A percentile compares a stretch with the other conserved stretches of the same genome.
Evolutionary conservation across 2,888 invertebrate genomes (phyloP).

Genomic region (Tineola bisselliella): DNA sequence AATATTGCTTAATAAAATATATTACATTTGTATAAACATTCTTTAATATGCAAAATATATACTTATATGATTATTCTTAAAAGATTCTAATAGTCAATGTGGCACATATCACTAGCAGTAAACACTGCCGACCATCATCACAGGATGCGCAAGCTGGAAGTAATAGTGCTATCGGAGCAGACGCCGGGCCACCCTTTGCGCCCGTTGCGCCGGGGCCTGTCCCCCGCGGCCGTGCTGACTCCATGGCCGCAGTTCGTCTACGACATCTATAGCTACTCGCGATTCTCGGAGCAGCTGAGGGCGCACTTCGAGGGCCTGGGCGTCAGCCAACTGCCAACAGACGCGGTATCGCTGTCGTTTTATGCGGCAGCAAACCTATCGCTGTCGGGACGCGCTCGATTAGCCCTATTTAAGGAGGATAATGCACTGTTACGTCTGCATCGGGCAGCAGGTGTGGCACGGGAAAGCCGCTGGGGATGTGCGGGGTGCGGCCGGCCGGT

Average conservation of each 20-base stretch:
- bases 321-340: slow-evolving; percentile 33
- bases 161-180: slow-evolving; percentile 43
- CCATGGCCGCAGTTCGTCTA: slow-evolving; percentile 58
- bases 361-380: slow-evolving; percentile 57
- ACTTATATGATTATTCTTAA: too few species aligned
- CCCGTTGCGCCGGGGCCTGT: slow-evolving; percentile 24
- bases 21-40: too few species aligned
- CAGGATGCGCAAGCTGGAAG: slow-evolving; percentile 18
- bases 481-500: not conserved
- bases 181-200: slow-evolving; percentile 31
- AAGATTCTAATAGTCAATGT: too few species aligned
- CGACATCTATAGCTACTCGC: slow-evolving; percentile 15
- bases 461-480: not conserved
- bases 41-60: too few species aligned
- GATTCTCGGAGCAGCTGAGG: not conserved
- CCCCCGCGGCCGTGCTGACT: slow-evolving; percentile 39
- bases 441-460: slow-evolving; percentile 27
- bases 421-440: slow-evolving; percentile 50
- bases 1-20: too few species aligned
- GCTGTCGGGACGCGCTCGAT: slow-evolving; percentile 29
- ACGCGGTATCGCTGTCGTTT: slow-evolving; percentile 53
- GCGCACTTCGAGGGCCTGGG: not conserved
- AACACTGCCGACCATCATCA: not conserved
- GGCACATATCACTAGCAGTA: too few species aligned
- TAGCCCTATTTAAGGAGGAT: slow-evolving; percentile 44